Evolutionary conservation across 30 jellyfish, hydroid and myxozoan species (phyloP).

Genomic region (Morbakka virulenta): DNA sequence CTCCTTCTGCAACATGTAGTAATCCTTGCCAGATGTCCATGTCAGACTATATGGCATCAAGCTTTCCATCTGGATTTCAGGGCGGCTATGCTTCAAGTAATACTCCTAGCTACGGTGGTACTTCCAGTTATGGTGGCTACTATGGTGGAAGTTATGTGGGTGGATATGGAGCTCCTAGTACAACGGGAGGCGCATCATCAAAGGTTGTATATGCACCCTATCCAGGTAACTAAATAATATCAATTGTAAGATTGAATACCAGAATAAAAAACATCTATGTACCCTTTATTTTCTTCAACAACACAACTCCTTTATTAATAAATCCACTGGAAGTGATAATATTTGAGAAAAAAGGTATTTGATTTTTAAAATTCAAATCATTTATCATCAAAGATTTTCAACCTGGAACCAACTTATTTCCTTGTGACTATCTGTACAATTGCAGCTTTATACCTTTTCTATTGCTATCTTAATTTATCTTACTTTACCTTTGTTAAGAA

Average conservation of each 20-base stretch:
- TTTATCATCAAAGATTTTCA: too few species aligned
- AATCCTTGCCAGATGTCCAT: neutral
- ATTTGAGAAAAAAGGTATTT: too few species aligned
- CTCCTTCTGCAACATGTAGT: too few species aligned
- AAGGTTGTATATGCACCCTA: slow-evolving; percentile 69
- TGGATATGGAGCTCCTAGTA: neutral
- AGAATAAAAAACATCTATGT: neutral
- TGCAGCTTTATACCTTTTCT: too few species aligned
- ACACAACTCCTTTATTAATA: neutral
- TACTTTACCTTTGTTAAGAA: too few species aligned
- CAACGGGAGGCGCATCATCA: neutral
- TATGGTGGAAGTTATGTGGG: neutral
- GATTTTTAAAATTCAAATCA: too few species aligned
- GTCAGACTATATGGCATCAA: neutral
- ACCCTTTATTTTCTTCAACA: too few species aligned
- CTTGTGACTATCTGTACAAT: too few species aligned
- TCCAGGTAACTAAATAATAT: slow-evolving; percentile 65
- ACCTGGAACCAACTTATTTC: too few species aligned
- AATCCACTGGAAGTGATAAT: too few species aligned
- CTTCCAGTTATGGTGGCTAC: too few species aligned
- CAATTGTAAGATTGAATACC: neutral
- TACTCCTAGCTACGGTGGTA: neutral
- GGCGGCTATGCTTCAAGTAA: neutral
- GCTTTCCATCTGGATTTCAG: neutral
- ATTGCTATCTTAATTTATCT: too few species aligned